Evolutionary conservation across 1,140 invertebrate species (phyloP).

Genomic region (Halictus rubicundus): DNA sequence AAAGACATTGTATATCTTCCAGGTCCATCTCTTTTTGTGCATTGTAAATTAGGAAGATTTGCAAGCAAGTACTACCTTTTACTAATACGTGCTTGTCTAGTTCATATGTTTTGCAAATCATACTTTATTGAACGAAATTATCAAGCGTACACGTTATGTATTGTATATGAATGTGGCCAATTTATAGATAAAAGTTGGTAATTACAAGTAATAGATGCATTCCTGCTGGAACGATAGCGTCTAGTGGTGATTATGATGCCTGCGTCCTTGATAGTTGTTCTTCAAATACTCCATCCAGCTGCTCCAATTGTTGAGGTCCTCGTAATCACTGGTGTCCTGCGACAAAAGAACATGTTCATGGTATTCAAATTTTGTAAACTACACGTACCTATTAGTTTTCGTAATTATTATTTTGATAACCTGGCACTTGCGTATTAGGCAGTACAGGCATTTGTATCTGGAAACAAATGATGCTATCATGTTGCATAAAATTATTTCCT

Average conservation of each 20-base stretch:
- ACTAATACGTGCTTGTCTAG: background rate
- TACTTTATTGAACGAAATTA: constrained; percentile 57
- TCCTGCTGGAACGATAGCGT: constrained; percentile 45
- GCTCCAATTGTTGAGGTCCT: constrained; percentile 55
- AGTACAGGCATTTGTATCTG: constrained; percentile 76
- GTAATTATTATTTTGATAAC: constrained; percentile 69
- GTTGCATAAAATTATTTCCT: constrained; percentile 18
- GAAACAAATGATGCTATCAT: constrained; percentile 65
- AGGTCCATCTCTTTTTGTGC: background rate
- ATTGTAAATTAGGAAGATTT: constrained; percentile 17
- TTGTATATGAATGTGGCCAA: constrained; percentile 20
- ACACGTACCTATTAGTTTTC: constrained; percentile 53
- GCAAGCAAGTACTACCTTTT: background rate
- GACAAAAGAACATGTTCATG: constrained; percentile 64
- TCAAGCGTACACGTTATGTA: constrained; percentile 44
- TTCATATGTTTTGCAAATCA: constrained; percentile 37
- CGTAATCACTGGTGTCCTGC: constrained; percentile 60
- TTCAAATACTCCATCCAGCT: constrained; percentile 68
- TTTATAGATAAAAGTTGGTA: constrained; percentile 42
- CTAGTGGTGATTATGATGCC: constrained; percentile 72
- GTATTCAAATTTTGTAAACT: constrained; percentile 33
- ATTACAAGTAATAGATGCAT: constrained; percentile 46
- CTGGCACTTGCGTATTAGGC: constrained; percentile 57
- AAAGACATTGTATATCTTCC: constrained; percentile 24
- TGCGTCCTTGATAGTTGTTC: constrained; percentile 62